Percentiles rank a stretch among this genome's conserved stretches.
These are phyloP conservation scores for Andinoacara biseriatus DNA, from an alignment of 2,113 vertebrate genomes.

Conservation along the genomic window DNA sequence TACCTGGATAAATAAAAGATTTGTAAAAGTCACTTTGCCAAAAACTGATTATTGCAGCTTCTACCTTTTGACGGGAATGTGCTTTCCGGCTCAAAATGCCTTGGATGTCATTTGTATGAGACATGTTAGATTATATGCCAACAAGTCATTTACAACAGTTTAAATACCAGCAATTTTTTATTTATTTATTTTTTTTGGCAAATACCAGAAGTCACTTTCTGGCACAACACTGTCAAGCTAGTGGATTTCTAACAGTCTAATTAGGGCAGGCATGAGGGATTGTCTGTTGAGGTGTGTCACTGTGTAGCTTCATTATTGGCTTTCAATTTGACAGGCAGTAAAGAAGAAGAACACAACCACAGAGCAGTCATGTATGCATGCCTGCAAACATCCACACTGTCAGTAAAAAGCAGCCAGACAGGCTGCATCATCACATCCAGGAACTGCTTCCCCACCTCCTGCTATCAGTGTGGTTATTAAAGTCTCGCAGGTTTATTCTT, in stretches of 20 bases:
- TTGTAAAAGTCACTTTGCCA: not conserved
- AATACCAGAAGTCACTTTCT: not conserved
- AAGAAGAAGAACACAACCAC: not conserved
- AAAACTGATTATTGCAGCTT: not conserved
- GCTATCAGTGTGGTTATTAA: not conserved
- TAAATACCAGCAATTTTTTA: not conserved
- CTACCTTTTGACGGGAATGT: not conserved
- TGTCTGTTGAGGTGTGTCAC: not conserved
- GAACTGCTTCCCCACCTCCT: not conserved
- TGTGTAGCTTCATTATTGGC: not conserved
- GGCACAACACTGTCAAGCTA: not conserved
- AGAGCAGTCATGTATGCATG: not conserved
- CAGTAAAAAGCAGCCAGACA: not conserved
- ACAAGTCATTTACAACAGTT: not conserved
- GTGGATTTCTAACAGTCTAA: not conserved
- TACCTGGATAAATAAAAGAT: not conserved
- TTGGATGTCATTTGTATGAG: not conserved
- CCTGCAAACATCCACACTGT: not conserved
- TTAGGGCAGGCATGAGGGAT: not conserved
- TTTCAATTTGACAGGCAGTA: constrained; percentile 3
- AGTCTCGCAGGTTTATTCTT: constrained; percentile 16
- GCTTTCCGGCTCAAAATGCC: not conserved
- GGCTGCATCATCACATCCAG: not conserved
- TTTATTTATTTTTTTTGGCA: not conserved
- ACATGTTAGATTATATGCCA: too few relatives aligned